Conservation (phyloP, 2,113 vertebrate species). For the Megaptera novaeangliae region DNA sequence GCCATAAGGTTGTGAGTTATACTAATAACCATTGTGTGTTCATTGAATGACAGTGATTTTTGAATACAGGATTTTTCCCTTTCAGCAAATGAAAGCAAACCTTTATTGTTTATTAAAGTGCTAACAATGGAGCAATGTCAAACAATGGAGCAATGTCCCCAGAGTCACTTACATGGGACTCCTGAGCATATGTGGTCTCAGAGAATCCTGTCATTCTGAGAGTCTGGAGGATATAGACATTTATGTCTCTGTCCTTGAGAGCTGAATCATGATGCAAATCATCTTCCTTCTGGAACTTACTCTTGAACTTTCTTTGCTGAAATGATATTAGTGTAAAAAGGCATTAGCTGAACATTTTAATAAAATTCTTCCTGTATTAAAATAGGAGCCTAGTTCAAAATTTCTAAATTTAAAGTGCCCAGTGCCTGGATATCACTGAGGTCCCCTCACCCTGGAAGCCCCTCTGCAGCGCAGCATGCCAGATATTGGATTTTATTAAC, state of each 20-base stretch:
- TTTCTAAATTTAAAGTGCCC: neutral
- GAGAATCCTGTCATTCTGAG: neutral
- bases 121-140: neutral
- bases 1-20: neutral
- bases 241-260: slow-evolving; percentile 5
- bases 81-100: slow-evolving; percentile 48
- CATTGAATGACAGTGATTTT: neutral
- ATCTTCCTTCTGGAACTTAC: neutral
- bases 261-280: slow-evolving; percentile 8
- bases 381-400: neutral
- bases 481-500: neutral
- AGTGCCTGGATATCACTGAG: neutral
- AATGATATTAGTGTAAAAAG: neutral
- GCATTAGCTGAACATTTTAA: neutral
- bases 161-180: neutral
- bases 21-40: neutral
- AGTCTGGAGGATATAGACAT: neutral
- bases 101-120: neutral
- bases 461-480: neutral
- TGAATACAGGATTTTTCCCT: neutral
- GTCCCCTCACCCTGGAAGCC: neutral
- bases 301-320: neutral
- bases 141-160: neutral
- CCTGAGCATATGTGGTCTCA: neutral
- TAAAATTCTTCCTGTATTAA: neutral